These are phyloP conservation scores for Montipora efflorescens DNA, from an alignment of 64 coral and sea anemone species.

Conservation along the genomic window DNA sequence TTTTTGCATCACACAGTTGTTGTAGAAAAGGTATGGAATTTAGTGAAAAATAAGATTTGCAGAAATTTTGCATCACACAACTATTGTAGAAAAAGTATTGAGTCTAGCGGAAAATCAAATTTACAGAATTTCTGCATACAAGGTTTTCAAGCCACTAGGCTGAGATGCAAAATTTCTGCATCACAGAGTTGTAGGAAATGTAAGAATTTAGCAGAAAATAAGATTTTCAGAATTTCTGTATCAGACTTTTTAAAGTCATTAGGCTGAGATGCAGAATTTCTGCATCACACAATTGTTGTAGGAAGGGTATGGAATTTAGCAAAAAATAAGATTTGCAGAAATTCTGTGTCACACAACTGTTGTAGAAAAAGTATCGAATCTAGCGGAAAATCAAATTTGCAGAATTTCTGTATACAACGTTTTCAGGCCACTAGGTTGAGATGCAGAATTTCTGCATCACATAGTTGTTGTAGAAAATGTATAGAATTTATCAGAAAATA, in stretches of 20 bases:
- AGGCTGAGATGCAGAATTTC: neutral
- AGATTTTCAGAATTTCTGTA: neutral
- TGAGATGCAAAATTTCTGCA: neutral
- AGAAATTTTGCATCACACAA: neutral
- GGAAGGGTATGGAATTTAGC: neutral
- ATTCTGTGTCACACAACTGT: neutral
- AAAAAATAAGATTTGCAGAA: neutral
- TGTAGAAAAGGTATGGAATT: neutral
- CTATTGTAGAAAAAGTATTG: neutral
- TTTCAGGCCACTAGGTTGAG: too few relatives aligned
- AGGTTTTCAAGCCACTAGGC: neutral
- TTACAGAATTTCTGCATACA: neutral
- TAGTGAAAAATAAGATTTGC: neutral
- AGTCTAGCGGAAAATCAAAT: neutral
- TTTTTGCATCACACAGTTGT: neutral
- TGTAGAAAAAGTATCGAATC: neutral
- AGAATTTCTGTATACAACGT: too few relatives aligned
- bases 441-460: too few relatives aligned
- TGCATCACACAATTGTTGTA: neutral
- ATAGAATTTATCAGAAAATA: neutral
- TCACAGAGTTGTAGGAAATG: neutral
- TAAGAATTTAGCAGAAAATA: neutral
- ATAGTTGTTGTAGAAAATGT: too few relatives aligned
- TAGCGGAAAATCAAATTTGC: too few relatives aligned
- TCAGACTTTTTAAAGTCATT: neutral